Percentiles rank a stretch among this genome's conserved stretches.
Conservation (phyloP, 2,888 invertebrate genomes). For the Agrenia bidenticulata region DNA sequence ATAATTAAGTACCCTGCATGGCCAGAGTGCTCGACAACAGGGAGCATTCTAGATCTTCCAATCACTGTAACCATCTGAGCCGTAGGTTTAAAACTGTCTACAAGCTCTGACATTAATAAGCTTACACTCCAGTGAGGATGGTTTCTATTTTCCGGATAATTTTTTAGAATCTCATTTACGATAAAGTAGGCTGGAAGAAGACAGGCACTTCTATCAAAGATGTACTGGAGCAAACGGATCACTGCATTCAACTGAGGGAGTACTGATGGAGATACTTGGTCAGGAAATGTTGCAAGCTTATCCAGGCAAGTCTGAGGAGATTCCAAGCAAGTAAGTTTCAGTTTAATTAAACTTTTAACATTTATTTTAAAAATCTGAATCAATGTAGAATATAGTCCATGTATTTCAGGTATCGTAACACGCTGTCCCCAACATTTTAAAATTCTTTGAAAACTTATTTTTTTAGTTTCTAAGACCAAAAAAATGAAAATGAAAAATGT, state of each 20-base stretch:
- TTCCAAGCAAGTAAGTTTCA: no score
- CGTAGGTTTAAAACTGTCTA: constrained; percentile 87
- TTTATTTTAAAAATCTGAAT: no score
- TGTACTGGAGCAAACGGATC: constrained; percentile 78
- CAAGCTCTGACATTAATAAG: constrained; percentile 79
- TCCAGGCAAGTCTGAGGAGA: constrained; percentile 75
- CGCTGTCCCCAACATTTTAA: no score
- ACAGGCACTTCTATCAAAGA: constrained; percentile 89
- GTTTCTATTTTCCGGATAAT: constrained; percentile 73
- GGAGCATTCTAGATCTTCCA: constrained; percentile 85
- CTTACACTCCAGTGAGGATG: constrained; percentile 93
- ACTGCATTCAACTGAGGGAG: constrained; percentile 79
- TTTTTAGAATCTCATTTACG: constrained; percentile 91
- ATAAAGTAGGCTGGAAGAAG: constrained; percentile 92
- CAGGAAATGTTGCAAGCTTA: constrained; percentile 79
- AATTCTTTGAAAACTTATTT: no score
- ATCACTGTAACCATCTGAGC: constrained; percentile 96
- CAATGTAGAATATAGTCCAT: no score
- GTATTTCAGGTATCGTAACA: no score
- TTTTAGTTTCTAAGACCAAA: no score
- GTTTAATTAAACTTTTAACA: no score
- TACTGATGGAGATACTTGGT: constrained; percentile 74
- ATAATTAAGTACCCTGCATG: constrained; percentile 86
- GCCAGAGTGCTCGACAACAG: constrained; percentile 89
- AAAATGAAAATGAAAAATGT: no score